Conservation (phyloP, 2,113 vertebrate species). For the Salvelinus alpinus region DNA sequence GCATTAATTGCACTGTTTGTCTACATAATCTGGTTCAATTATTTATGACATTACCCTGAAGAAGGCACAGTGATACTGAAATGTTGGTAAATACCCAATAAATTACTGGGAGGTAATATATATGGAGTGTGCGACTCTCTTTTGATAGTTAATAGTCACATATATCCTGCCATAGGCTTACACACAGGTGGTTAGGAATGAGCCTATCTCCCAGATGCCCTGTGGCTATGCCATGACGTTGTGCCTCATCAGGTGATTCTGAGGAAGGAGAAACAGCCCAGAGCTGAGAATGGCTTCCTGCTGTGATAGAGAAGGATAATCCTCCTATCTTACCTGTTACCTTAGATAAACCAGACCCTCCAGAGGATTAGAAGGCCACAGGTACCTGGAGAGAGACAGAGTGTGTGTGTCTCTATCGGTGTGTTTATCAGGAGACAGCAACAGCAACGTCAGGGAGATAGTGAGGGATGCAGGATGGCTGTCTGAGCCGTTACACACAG, state of each 20-base stretch:
- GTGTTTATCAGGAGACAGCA: conserved; percentile 21
- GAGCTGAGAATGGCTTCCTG: conserved; percentile 33
- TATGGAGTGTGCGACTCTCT: too few relatives aligned
- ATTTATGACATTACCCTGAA: too few relatives aligned
- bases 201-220: background rate
- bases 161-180: background rate
- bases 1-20: too few relatives aligned
- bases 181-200: too few relatives aligned
- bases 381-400: conserved; percentile 30
- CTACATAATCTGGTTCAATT: too few relatives aligned
- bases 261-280: conserved; percentile 23
- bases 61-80: too few relatives aligned
- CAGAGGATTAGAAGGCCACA: conserved; percentile 47
- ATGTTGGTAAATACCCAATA: too few relatives aligned
- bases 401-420: conserved; percentile 19
- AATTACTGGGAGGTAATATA: too few relatives aligned
- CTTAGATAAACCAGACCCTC: conserved; percentile 52
- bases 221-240: conserved; percentile 8
- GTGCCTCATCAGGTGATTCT: background rate
- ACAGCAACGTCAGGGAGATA: conserved; percentile 3
- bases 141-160: background rate
- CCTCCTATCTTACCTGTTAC: conserved; percentile 56
- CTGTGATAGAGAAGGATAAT: conserved; percentile 50
- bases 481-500: conserved; percentile 17
- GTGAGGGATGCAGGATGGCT: conserved; percentile 11